These are phyloP conservation scores for Araneus ventricosus DNA, from an alignment of 1,140 invertebrate species.

Conservation along the genomic window DNA sequence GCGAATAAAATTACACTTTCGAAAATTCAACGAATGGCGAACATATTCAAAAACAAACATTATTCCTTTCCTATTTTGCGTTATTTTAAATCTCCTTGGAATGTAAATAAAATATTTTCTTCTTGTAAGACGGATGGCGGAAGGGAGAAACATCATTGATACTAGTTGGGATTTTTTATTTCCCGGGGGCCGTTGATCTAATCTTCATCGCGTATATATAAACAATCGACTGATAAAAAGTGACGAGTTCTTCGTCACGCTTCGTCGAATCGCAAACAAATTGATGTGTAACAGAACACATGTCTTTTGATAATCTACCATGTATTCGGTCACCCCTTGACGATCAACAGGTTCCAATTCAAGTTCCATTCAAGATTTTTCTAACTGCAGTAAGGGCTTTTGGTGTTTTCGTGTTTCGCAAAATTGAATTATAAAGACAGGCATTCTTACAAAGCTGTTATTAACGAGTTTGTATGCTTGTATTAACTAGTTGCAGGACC, in stretches of 20 bases:
- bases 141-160: background rate
- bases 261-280: background rate
- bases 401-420: no score
- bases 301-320: background rate
- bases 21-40: no score
- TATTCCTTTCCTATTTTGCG: no score
- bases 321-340: background rate
- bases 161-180: background rate
- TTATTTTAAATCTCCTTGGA: background rate
- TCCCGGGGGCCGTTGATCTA: background rate
- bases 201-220: background rate
- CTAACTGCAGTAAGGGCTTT: no score
- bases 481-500: no score
- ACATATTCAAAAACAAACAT: no score
- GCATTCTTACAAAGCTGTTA: no score
- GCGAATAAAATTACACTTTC: no score
- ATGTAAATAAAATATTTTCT: background rate
- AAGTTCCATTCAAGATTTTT: background rate
- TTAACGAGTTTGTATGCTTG: no score
- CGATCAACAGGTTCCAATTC: background rate
- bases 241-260: background rate
- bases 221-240: background rate
- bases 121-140: background rate
- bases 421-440: no score
- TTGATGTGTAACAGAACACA: background rate